Conservation (phyloP, 2,888 invertebrate species). For the Torymus texanus region DNA sequence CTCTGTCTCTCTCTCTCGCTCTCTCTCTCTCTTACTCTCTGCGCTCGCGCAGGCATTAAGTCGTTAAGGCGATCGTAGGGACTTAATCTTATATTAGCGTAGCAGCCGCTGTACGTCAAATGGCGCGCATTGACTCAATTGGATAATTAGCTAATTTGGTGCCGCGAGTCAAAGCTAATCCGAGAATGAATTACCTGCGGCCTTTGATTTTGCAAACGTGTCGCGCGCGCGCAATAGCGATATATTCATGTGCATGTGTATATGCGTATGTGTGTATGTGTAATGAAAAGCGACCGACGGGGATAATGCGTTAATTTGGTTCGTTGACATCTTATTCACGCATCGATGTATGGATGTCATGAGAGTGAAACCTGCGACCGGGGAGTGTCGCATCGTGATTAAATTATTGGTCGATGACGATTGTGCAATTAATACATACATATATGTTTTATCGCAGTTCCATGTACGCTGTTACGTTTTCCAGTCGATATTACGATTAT, state of each 20-base stretch:
- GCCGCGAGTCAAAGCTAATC: conserved; percentile 51
- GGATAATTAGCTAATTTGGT: conserved; percentile 64
- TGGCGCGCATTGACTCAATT: conserved; percentile 63
- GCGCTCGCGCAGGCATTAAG: conserved; percentile 36
- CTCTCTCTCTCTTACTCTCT: too few relatives aligned
- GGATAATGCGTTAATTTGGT: conserved; percentile 25
- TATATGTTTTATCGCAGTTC: conserved; percentile 19
- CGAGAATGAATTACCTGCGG: conserved; percentile 53
- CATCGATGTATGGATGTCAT: conserved; percentile 8
- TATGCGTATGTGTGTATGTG: too few relatives aligned
- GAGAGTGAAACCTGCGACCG: not conserved
- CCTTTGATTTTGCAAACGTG: conserved; percentile 55
- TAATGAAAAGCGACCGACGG: conserved; percentile 5
- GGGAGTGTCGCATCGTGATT: not conserved
- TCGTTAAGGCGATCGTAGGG: conserved; percentile 60
- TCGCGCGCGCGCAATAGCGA: not conserved
- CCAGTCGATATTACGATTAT: not conserved
- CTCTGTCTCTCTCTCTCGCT: not conserved
- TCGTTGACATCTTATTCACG: conserved; percentile 15
- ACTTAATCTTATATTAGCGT: conserved; percentile 63
- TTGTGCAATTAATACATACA: not conserved
- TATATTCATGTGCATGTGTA: not conserved
- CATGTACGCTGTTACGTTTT: not conserved
- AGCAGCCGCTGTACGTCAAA: conserved; percentile 60
- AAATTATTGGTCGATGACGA: conserved; percentile 2